Base-by-base conservation (phyloP, 2,797 vertebrate genomes). In the Choloepus didactylus region DNA sequence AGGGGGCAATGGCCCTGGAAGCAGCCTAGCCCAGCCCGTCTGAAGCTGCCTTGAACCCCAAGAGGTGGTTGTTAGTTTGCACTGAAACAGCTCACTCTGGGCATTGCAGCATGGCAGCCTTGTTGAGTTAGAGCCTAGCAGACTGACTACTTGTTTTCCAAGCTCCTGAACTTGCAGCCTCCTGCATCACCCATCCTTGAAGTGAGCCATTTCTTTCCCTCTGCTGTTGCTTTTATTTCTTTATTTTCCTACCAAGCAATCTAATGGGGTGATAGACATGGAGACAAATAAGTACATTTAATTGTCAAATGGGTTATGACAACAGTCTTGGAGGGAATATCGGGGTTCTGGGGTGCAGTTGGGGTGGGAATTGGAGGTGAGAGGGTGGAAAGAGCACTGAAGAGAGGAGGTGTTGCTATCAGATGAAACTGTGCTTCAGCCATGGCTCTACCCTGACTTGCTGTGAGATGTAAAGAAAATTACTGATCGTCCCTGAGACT, bases 221-320 rank as follows among this genome's bases (percentile, higher is more conserved):
- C 66, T 67, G 19, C 27, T 23, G 4, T 31, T n/a, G 8, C 29
- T 86, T 77, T 79, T 56, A 38, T 54, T 38, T 94, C 35, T 93
- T 64, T 2, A 66, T 56, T 82, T 14, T 35, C 87, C 93, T 56
- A 54, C 49, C 51, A 79, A 79, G 16, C 73, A 91, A 83, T 88
- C 21, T 60, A 31, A n/a, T 7, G 44, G 16, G 9, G 3, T 51
- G 56, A 59, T 51, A 72, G 60, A 25, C 27, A 38, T 6, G 46
- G 41, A 64, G 80, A 12, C n/a, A 54, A 49, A 4, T 66, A 23
- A 70, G 23, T 29, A 4, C 31, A 38, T 12, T 16, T n/a, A 54
- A 18, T 9, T 51, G 67, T 19, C 38, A 18, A 21, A 14, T 38
- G 54, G 77, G 31, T 35, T 23, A 23, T 19, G 38, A 31, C 44